These are phyloP conservation scores for Anneissia japonica DNA, from an alignment of 35 echinoderm and acorn worm species.

Conservation along the genomic window DNA sequence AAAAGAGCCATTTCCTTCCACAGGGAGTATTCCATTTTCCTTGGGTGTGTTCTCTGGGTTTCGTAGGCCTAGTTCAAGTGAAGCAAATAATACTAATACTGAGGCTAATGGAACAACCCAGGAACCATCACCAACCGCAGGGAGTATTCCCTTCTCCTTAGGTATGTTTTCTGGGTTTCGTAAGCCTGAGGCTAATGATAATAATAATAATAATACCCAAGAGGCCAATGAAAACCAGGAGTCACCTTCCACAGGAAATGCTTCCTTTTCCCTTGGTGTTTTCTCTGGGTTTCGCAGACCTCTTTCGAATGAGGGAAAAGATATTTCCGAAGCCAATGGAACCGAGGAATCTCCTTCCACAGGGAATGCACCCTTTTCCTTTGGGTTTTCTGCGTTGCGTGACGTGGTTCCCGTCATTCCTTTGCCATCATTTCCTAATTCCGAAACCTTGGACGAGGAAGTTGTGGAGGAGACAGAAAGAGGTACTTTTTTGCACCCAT, in stretches of 20 bases:
- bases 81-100: no score
- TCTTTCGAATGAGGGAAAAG: not conserved
- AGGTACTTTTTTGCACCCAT: not conserved
- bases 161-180: not conserved
- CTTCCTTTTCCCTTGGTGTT: not conserved
- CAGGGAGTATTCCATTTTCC: no score
- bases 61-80: no score
- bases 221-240: not conserved
- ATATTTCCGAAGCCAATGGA: not conserved
- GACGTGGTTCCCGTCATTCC: not conserved
- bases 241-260: not conserved
- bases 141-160: not conserved
- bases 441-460: not conserved
- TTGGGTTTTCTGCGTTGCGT: not conserved
- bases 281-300: not conserved
- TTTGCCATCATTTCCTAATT: not conserved
- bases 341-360: not conserved
- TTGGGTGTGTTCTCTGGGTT: no score
- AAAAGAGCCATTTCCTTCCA: not conserved
- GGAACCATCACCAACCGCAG: not conserved
- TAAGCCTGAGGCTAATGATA: not conserved
- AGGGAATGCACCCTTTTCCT: not conserved
- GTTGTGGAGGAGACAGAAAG: not conserved
- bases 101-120: no score
- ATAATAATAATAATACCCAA: not conserved